Evolutionary conservation across 2,113 vertebrate genomes (phyloP).

Genomic region (Nothobranchius furzeri): DNA sequence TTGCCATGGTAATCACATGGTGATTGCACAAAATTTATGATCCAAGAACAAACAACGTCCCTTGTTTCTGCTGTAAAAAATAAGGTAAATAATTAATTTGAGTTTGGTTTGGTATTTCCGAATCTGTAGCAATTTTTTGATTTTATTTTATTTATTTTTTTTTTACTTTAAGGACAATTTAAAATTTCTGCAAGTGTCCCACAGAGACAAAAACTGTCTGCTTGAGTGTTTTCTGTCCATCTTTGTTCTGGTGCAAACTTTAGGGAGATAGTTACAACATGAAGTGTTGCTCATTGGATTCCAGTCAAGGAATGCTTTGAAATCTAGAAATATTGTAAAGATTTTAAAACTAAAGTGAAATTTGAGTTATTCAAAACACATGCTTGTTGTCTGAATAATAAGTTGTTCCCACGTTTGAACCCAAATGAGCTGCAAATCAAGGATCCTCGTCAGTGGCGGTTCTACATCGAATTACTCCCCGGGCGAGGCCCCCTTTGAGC

Average conservation of each 20-base stretch:
- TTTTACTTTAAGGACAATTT: not conserved
- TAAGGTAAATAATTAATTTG: not conserved
- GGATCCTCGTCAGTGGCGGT: slow-evolving; percentile 72
- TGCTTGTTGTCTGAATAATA: slow-evolving; percentile 37
- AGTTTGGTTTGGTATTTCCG: not conserved
- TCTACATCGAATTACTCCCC: no score
- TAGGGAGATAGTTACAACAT: slow-evolving; percentile 8
- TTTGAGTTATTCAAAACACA: no score
- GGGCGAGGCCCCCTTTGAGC: no score
- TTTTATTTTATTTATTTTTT: not conserved
- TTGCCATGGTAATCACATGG: slow-evolving; percentile 43
- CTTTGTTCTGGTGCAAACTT: slow-evolving; percentile 52
- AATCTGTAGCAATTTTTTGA: not conserved
- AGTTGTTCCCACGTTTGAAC: slow-evolving; percentile 54
- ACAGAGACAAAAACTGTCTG: slow-evolving; percentile 25
- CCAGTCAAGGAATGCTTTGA: not conserved
- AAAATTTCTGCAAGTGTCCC: slow-evolving; percentile 4
- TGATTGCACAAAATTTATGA: slow-evolving; percentile 37
- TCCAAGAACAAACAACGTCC: not conserved
- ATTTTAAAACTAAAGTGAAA: no score
- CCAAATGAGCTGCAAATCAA: slow-evolving; percentile 63
- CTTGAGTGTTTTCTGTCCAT: slow-evolving; percentile 9
- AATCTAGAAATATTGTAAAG: no score
- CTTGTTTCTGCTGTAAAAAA: not conserved
- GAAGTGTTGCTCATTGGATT: slow-evolving; percentile 30